Conservation (phyloP, 2,888 invertebrate genomes). For the Azorinus chamasolen region DNA sequence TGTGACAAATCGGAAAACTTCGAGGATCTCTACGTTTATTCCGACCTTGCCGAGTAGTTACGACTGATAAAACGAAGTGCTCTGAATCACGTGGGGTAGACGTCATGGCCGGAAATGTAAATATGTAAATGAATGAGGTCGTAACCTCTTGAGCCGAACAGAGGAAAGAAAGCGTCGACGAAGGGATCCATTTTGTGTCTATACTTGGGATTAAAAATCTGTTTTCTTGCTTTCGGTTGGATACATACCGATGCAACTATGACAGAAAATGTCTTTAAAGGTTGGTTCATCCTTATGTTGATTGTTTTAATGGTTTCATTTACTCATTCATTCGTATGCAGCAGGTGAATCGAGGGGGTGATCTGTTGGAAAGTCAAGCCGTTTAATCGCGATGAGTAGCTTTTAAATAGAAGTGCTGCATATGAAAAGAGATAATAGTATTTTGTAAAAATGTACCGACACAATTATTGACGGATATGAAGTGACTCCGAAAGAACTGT, state of each 20-base stretch:
- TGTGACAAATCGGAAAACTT: no score
- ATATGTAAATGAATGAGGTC: conserved; percentile 58
- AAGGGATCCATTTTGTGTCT: conserved; percentile 23
- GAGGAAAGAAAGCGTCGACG: conserved; percentile 64
- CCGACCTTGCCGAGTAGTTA: no score
- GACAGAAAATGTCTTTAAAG: conserved; percentile 79
- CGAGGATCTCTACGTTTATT: no score
- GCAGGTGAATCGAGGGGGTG: conserved; percentile 19
- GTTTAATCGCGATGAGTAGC: neutral
- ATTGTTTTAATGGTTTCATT: conserved; percentile 8
- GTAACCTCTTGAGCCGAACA: conserved; percentile 39
- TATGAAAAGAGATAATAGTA: neutral
- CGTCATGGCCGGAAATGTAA: conserved; percentile 44
- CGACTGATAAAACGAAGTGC: no score
- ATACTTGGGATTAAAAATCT: conserved; percentile 8
- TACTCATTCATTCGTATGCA: conserved; percentile 56
- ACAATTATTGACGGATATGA: no score
- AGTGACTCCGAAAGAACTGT: no score
- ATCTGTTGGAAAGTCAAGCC: neutral
- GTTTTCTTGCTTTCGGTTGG: conserved; percentile 32
- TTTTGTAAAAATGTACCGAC: neutral
- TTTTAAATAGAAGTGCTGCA: conserved; percentile 6
- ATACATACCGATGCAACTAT: conserved; percentile 59
- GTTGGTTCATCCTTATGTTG: conserved; percentile 56
- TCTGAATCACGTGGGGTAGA: conserved; percentile 17